phyloP scores from a whole-genome alignment of 53 echinoderm and acorn worm species.

The Antedon mediterranea region DNA sequence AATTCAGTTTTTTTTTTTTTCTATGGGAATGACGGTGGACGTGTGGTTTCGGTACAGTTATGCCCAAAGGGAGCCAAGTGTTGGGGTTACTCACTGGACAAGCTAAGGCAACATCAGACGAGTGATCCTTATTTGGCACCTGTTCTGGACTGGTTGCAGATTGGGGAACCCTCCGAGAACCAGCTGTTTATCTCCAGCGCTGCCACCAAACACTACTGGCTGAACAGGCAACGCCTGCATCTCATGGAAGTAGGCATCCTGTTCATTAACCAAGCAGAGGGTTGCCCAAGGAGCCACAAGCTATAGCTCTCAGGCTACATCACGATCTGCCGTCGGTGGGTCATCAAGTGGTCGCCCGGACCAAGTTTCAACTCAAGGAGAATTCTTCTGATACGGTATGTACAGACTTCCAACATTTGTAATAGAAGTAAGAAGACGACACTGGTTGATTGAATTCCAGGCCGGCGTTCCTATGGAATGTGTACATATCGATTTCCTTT shows the following conservation, averaged over 20 bases:
- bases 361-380: slow-evolving; percentile 8
- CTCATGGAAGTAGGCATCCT: background rate
- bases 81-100: background rate
- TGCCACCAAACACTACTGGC: background rate
- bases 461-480: slow-evolving; percentile 28
- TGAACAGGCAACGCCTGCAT: background rate
- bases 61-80: background rate
- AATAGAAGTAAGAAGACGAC: slow-evolving; percentile 14
- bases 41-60: too few relatives aligned
- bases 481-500: slow-evolving; percentile 22
- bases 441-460: slow-evolving; percentile 2
- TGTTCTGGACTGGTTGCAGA: background rate
- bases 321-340: slow-evolving; percentile 9
- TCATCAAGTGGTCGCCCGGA: slow-evolving; percentile 15
- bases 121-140: background rate
- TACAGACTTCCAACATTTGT: slow-evolving; percentile 14
- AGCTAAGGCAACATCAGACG: background rate
- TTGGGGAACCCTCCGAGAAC: background rate
- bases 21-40: too few relatives aligned
- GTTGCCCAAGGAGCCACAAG: background rate
- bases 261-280: background rate
- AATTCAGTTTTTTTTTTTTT: too few relatives aligned
- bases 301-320: background rate
- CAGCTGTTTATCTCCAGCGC: background rate
- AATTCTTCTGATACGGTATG: slow-evolving; percentile 20